phyloP scores from a whole-genome alignment of 2,113 vertebrate genomes.

The Centropus bengalensis region DNA sequence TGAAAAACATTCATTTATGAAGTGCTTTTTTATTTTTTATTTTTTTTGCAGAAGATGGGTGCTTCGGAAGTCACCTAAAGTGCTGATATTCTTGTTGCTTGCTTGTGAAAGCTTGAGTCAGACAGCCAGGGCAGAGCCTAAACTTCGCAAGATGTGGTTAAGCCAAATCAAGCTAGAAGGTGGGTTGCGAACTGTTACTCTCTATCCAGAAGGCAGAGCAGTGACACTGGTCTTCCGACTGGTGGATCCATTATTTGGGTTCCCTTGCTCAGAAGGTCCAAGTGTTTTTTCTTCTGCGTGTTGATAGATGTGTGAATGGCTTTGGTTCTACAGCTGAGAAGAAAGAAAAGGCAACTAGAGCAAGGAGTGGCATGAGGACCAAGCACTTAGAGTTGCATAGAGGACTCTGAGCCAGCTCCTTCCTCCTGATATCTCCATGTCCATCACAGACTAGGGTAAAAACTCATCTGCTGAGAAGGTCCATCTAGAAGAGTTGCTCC shows the following conservation, averaged over 20 bases:
- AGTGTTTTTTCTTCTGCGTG: rapidly evolving
- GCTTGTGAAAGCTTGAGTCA: not conserved
- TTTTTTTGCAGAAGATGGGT: not conserved
- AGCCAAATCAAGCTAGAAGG: not conserved
- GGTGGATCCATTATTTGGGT: not conserved
- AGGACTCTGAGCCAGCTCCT: not conserved
- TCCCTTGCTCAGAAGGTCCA: not conserved
- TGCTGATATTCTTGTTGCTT: not conserved
- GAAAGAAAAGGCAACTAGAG: not conserved
- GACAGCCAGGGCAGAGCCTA: not conserved
- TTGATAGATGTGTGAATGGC: not conserved
- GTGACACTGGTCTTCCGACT: not conserved
- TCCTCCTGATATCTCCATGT: not conserved
- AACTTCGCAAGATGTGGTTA: not conserved
- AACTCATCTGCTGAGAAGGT: not conserved
- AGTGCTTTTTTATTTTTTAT: not conserved
- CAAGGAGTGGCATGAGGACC: no score
- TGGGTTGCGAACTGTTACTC: not conserved
- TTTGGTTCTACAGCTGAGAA: not conserved
- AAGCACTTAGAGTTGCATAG: not conserved
- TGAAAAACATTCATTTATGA: constrained; percentile 38
- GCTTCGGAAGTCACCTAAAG: not conserved
- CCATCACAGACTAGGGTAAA: not conserved
- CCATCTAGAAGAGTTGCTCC: not conserved
- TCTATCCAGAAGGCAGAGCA: not conserved